Conservation (phyloP, 2,888 invertebrate genomes). For the Lumbricus terrestris region DNA sequence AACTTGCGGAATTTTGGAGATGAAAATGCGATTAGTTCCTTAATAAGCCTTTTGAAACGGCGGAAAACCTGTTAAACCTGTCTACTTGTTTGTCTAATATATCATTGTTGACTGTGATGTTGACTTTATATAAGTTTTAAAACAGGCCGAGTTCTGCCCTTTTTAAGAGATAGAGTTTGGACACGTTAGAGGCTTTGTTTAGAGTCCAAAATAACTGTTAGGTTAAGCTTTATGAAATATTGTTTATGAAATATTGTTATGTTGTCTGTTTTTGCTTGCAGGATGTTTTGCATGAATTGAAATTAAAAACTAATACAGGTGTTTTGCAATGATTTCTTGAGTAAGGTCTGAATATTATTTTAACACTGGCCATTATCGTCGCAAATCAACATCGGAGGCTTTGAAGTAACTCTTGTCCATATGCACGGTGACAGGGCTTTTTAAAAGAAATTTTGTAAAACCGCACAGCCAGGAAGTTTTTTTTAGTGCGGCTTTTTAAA, state of each 20-base stretch:
- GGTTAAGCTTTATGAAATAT: background rate
- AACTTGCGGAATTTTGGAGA: background rate
- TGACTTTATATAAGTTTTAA: too few relatives aligned
- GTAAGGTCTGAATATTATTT: too few relatives aligned
- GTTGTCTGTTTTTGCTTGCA: background rate
- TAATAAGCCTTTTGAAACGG: background rate
- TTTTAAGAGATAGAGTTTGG: background rate
- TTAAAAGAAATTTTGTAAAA: too few relatives aligned
- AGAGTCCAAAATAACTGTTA: background rate
- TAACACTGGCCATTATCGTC: too few relatives aligned
- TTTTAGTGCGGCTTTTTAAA: too few relatives aligned
- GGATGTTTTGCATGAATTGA: background rate
- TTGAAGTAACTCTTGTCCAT: background rate
- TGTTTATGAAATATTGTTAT: background rate
- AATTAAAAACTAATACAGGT: background rate
- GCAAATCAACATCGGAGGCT: too few relatives aligned
- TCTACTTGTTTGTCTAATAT: background rate
- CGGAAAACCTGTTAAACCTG: background rate
- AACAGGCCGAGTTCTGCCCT: too few relatives aligned
- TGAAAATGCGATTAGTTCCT: background rate
- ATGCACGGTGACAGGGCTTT: too few relatives aligned
- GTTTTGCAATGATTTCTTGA: background rate
- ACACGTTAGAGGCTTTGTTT: background rate
- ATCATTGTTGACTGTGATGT: background rate
- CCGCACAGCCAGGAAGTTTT: too few relatives aligned